These are phyloP conservation scores for Trachemys scripta DNA, from an alignment of 2,113 vertebrate species.

Conservation along the genomic window DNA sequence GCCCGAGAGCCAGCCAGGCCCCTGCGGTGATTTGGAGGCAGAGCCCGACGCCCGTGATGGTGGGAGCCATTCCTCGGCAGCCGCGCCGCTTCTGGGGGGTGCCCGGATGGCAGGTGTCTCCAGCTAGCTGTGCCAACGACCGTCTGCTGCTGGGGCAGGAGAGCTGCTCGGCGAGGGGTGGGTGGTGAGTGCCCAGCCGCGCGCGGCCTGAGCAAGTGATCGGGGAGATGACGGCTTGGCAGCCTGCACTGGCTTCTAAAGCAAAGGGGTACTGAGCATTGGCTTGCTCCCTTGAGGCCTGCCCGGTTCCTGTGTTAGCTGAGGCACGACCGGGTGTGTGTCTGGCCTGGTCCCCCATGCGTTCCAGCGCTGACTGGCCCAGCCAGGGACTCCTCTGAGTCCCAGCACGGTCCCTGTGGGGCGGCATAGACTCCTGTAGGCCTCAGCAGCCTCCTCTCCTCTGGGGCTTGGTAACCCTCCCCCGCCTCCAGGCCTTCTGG, in stretches of 20 bases:
- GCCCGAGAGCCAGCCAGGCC: conserved; percentile 24
- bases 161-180: neutral
- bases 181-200: conserved; percentile 35
- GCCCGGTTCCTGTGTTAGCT: fast-evolving
- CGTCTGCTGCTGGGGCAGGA: neutral
- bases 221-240: too few species aligned
- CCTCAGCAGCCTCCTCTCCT: neutral
- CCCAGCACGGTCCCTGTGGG: neutral
- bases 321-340: neutral
- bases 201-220: too few species aligned
- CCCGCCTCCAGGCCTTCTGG: neutral
- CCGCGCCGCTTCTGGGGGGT: conserved; percentile 69
- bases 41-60: conserved; percentile 66
- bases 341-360: neutral
- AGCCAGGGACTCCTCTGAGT: neutral
- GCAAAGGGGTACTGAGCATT: fast-evolving
- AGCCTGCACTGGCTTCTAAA: too few species aligned
- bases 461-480: neutral
- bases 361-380: neutral
- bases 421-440: fast-evolving
- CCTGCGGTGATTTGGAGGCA: neutral
- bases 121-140: conserved; percentile 62
- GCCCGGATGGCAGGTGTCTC: conserved; percentile 65
- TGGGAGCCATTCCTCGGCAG: conserved; percentile 74
- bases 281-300: neutral